Conservation (phyloP, 2,888 invertebrate genomes). For the Empis stercorea region DNA sequence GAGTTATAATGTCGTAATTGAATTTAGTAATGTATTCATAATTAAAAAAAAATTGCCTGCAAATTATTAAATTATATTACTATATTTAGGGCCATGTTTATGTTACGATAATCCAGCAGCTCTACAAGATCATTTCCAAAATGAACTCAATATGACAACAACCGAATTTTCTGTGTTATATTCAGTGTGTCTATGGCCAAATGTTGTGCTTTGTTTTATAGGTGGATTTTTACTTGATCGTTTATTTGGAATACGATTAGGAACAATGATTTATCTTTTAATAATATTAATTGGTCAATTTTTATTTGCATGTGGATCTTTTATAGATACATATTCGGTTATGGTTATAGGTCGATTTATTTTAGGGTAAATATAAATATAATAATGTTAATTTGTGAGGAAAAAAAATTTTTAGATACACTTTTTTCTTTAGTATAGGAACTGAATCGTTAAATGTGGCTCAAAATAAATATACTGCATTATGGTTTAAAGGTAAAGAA, state of each 20-base stretch:
- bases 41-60: no score
- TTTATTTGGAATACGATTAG: slow-evolving; percentile 85
- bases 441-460: slow-evolving; percentile 94
- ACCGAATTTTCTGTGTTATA: slow-evolving; percentile 80
- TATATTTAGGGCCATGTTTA: slow-evolving; percentile 91
- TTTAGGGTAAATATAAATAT: slow-evolving; percentile 75
- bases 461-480: slow-evolving; percentile 92
- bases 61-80: no score
- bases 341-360: slow-evolving; percentile 89
- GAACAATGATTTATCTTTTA: slow-evolving; percentile 80
- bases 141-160: slow-evolving; percentile 66
- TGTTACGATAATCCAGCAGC: slow-evolving; percentile 96
- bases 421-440: slow-evolving; percentile 55
- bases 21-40: no score
- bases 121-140: slow-evolving; percentile 72
- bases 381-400: background rate
- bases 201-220: slow-evolving; percentile 87
- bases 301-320: slow-evolving; percentile 74
- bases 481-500: slow-evolving; percentile 96
- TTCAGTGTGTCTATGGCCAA: slow-evolving; percentile 95
- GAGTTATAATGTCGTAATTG: no score
- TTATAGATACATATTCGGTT: slow-evolving; percentile 65
- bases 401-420: background rate
- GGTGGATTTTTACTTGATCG: slow-evolving; percentile 93
- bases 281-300: slow-evolving; percentile 80